Base-by-base conservation (phyloP, 2,113 vertebrate species). In the Benitochromis conjunctus region DNA sequence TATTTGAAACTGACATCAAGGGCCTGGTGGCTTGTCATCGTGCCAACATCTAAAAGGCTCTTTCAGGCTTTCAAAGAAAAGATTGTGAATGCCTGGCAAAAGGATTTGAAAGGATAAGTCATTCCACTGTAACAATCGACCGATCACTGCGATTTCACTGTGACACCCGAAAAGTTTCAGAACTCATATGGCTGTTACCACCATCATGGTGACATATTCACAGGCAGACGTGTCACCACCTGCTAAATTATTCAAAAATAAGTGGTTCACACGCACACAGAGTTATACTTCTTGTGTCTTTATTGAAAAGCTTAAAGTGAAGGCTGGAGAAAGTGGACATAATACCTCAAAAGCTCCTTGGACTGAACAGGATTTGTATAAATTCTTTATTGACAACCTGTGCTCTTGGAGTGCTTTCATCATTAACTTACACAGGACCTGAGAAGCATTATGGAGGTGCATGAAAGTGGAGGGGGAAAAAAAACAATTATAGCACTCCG, bases 11-110 rank as follows among this genome's bases (percentile, higher is more conserved):
- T 51, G 69, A 74, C 43, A 29, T 19, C 43, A 74, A 18, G 43
- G 9, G 38, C 66, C 38, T 1, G 21, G 69, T 74, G 69, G 24
- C 16, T 11, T 29, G 24, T 74, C 69, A 48, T 26, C 14, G 4
- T 74, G 69, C 69, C 14, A 19, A 51, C 43, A 51, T 76, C 69
- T 51, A 76, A 76, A 53, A 76, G 16, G 69, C 46, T 76, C 3
- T 0, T 76, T 31, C 21, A 53, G 46, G 26, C 4, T 51, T 76
- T 31, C 46, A 51, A 51, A 76, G 71, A 53, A 76, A 53, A 76
- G 71, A 34, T 3, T 53, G 18, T 13, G 26, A n/a, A 34, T 53
- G 46, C 10, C 46, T 5, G 18, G 71, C 71, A 76, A n/a, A 64
- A 0, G 46, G 71, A 53, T 34, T 76, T 76, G 31, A 76, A 16